Evolutionary conservation across 2,113 vertebrate genomes (phyloP).

Genomic region (Pogona vitticeps): DNA sequence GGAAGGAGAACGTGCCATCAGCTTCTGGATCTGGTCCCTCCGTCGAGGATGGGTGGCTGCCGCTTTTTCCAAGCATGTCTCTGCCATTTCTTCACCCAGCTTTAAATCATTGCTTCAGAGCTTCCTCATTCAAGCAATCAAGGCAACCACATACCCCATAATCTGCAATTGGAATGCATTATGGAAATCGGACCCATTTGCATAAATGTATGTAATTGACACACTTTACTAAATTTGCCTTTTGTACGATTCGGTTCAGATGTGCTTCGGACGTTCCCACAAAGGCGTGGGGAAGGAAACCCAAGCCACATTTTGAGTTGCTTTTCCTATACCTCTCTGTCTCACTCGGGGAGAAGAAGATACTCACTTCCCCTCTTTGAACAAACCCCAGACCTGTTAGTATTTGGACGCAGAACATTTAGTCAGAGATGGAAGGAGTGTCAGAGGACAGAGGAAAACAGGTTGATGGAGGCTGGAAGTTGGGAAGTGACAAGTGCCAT

Average conservation of each 20-base stretch:
- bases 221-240: slow-evolving; percentile 13
- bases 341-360: neutral
- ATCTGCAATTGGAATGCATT: slow-evolving; percentile 23
- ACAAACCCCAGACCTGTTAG: neutral
- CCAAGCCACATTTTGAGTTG: neutral
- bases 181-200: slow-evolving; percentile 17
- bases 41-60: neutral
- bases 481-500: no score
- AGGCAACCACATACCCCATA: slow-evolving; percentile 1
- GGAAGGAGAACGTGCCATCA: neutral
- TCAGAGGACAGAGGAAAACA: neutral
- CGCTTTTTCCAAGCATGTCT: neutral
- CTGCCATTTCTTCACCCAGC: neutral
- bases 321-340: neutral
- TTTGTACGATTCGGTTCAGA: slow-evolving; percentile 2
- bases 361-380: no score
- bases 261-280: neutral
- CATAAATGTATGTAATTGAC: slow-evolving; percentile 30
- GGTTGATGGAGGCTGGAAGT: neutral
- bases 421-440: neutral
- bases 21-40: neutral
- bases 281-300: neutral
- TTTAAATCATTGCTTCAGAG: neutral
- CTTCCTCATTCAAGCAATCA: slow-evolving; percentile 12
- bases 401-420: neutral